Conservation (phyloP, 2,888 invertebrate genomes). For the Idaea dimidiata region DNA sequence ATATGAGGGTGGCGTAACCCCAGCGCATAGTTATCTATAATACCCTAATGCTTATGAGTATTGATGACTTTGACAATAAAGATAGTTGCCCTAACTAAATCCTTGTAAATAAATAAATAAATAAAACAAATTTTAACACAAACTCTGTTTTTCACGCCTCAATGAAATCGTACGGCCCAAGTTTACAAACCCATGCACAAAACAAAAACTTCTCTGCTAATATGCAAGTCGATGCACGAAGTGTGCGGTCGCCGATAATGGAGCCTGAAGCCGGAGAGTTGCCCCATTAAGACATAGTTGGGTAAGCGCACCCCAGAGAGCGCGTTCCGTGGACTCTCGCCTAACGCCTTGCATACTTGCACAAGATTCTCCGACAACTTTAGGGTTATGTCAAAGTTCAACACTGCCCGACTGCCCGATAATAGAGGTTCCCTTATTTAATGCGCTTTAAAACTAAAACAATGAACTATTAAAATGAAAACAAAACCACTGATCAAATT, state of each 20-base stretch:
- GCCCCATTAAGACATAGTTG: slow-evolving; percentile 47
- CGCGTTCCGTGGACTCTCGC: slow-evolving; percentile 25
- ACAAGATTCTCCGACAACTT: slow-evolving; percentile 19
- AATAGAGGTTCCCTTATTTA: slow-evolving; percentile 1
- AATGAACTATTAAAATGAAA: neutral
- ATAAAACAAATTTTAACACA: too few relatives aligned
- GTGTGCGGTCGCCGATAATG: slow-evolving; percentile 37
- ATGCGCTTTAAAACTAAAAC: neutral
- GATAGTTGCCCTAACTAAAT: neutral
- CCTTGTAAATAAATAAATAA: too few relatives aligned
- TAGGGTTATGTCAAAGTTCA: neutral
- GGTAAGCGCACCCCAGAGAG: slow-evolving; percentile 25
- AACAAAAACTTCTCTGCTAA: slow-evolving; percentile 10
- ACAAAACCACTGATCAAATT: slow-evolving; percentile 4
- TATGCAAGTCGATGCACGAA: slow-evolving; percentile 25
- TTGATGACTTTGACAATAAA: too few relatives aligned
- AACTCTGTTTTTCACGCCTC: neutral
- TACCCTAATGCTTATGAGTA: too few relatives aligned
- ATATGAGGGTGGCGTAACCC: too few relatives aligned
- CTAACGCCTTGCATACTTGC: slow-evolving; percentile 22
- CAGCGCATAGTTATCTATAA: too few relatives aligned
- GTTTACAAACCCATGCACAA: neutral
- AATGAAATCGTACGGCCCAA: neutral
- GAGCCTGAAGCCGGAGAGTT: slow-evolving; percentile 36
- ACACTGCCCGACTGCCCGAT: neutral